Conservation (phyloP, 1,140 invertebrate species). For the Heliconius eleuchia region DNA sequence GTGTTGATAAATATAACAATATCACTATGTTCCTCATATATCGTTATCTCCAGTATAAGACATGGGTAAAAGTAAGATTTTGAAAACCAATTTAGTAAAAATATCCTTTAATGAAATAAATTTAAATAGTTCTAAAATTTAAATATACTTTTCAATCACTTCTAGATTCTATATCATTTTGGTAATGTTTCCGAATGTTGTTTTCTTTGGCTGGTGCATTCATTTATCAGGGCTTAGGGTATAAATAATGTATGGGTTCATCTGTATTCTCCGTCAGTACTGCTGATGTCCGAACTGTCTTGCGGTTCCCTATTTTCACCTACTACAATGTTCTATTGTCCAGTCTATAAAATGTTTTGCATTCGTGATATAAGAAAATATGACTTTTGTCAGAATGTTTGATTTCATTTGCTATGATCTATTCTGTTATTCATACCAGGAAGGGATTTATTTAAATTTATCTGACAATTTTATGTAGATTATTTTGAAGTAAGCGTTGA, state of each 20-base stretch:
- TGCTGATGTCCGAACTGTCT: constrained; percentile 42
- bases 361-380: constrained; percentile 3
- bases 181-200: constrained; percentile 43
- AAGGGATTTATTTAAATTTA: constrained; percentile 3
- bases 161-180: constrained; percentile 25
- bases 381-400: constrained; percentile 12
- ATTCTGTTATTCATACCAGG: constrained; percentile 5
- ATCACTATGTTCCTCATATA: too few species aligned
- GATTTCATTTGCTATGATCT: constrained; percentile 11
- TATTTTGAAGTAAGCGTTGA: background rate
- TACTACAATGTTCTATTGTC: constrained; percentile 33
- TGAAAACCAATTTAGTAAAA: too few species aligned
- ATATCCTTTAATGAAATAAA: too few species aligned
- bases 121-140: too few species aligned
- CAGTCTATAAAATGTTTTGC: constrained; percentile 13
- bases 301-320: constrained; percentile 34
- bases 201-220: constrained; percentile 72
- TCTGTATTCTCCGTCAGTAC: constrained; percentile 65
- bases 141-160: background rate
- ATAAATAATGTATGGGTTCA: constrained; percentile 78
- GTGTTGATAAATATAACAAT: too few species aligned
- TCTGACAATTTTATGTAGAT: background rate
- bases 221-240: constrained; percentile 71
- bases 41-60: too few species aligned
- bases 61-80: too few species aligned